Percentiles rank a stretch among this genome's conserved stretches.
These are phyloP conservation scores for Grammomys surdaster DNA, from an alignment of 2,113 vertebrate genomes.

Conservation along the genomic window DNA sequence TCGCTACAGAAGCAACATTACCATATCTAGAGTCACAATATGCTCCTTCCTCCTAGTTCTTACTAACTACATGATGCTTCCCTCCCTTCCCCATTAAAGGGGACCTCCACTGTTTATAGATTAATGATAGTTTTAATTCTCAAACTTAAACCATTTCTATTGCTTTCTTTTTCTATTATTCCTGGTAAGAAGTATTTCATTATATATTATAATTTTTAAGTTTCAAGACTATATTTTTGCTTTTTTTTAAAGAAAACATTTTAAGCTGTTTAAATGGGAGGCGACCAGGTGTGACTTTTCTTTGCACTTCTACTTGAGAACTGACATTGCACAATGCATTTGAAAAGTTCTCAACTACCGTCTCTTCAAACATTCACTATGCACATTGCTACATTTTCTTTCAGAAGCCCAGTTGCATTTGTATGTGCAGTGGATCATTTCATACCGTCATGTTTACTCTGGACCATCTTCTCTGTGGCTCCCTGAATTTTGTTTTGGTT, in stretches of 20 bases:
- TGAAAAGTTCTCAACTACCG: background rate
- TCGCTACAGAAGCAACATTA: background rate
- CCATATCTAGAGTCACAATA: background rate
- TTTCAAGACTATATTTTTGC: conserved; percentile 2
- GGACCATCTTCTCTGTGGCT: background rate
- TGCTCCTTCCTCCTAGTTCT: background rate
- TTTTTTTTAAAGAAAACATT: background rate
- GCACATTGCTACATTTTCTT: background rate
- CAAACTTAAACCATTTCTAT: background rate
- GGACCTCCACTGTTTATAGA: background rate
- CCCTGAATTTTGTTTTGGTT: background rate
- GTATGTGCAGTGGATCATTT: background rate
- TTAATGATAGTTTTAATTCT: background rate
- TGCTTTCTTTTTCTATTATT: background rate
- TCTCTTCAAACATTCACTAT: background rate
- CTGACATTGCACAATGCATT: background rate
- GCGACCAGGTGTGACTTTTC: background rate
- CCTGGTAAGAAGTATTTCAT: background rate
- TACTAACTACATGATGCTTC: background rate
- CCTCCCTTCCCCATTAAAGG: background rate
- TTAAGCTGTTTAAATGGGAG: background rate
- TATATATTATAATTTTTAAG: background rate
- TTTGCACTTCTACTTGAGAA: background rate
- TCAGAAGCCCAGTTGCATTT: background rate
- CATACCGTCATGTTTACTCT: too few species aligned